Evolutionary conservation across 1,140 invertebrate species (phyloP), one percentile per base, ranked within the genome.

Genomic region (Neelides sp.): DNA sequence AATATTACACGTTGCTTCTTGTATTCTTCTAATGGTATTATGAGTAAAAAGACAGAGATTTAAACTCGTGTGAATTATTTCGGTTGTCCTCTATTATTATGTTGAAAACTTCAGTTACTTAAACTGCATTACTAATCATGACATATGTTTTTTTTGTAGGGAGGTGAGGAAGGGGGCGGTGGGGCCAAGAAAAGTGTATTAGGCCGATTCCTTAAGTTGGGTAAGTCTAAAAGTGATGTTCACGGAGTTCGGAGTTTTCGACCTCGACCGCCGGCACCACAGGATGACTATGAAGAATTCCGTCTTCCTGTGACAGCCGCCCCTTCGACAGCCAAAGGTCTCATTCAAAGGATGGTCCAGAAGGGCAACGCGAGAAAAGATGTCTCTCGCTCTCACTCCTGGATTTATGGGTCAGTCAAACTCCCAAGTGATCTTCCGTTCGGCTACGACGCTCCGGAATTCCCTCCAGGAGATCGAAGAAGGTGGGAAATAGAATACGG

Each of bases 361-460:
- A 56, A 54, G 22, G 47, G 28, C 13, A 52, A 42, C 35, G 22
- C 35, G 13, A 28, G 43, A 4, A 55, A 54, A 3, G 44, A 54
- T 45, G 55, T 61, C 17, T 52, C 48, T 15, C 40, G 53, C 10
- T 57, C 54, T 17, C 59, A 61, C 37, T 61, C 59, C 4, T 61
- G 59, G 59, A 61, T 61, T 32, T 61, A 56, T 30, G 59, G 59
- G 17, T 47, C 44, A 15, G 55, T 57, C 40, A 57, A 61, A 23
- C 24, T 57, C 4, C 41, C 59, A n/a, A 50, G 45, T 17, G 57
- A 59, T 30, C 23, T 59, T 22, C 54, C 54, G 30, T 54, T 52
- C 48, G 51, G 54, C 22, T 56, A 58, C 41, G 56, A 48, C 17
- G 48, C 53, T 42, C 37, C 27, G 0, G 50, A 22, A 28, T 48